Evolutionary conservation across 2,113 vertebrate species (phyloP).

Genomic region (Tragelaphus scriptus): DNA sequence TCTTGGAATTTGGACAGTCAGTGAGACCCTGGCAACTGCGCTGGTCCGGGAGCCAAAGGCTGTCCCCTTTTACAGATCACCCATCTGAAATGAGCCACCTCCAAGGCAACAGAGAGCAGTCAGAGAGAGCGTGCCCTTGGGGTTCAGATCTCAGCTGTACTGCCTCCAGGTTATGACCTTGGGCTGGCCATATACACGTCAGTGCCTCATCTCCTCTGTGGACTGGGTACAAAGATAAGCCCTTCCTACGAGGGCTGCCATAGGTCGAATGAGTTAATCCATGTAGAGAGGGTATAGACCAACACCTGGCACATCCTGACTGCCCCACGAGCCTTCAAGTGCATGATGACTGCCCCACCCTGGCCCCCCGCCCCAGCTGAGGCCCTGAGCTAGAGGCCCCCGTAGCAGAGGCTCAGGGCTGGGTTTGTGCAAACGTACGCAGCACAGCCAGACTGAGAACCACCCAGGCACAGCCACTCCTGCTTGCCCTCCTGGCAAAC

Average conservation of each 20-base stretch:
- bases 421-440: not conserved
- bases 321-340: not conserved
- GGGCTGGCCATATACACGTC: not conserved
- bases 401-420: not conserved
- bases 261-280: not conserved
- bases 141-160: not conserved
- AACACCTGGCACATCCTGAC: too few relatives aligned
- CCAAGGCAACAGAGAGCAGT: not conserved
- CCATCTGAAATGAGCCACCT: not conserved
- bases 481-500: not conserved
- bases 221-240: not conserved
- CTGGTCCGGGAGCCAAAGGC: too few relatives aligned
- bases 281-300: not conserved
- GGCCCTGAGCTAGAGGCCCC: not conserved
- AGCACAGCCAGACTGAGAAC: not conserved
- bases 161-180: not conserved
- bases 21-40: rapidly evolving
- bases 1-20: not conserved
- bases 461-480: not conserved
- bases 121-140: not conserved
- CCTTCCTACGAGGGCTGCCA: not conserved
- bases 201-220: not conserved
- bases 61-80: too few relatives aligned
- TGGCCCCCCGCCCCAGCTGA: not conserved
- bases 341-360: not conserved